A percentile compares a stretch with the other conserved stretches of the same genome.
These are phyloP conservation scores for Pungitius pungitius DNA, from an alignment of 2,113 vertebrate genomes.

Conservation along the genomic window DNA sequence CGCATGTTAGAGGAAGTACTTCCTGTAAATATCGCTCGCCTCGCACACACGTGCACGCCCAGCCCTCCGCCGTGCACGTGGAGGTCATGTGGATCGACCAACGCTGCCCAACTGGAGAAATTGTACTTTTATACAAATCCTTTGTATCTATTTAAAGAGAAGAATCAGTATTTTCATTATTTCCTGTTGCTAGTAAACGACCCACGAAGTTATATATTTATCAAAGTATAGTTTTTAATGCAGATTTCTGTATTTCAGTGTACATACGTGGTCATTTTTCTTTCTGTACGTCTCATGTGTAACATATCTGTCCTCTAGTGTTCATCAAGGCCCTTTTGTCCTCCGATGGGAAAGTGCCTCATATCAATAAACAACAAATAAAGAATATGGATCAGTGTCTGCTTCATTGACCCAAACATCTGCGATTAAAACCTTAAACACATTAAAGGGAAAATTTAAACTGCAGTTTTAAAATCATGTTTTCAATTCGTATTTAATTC, in stretches of 20 bases:
- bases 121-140: conserved; percentile 88
- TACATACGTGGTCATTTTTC: conserved; percentile 73
- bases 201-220: conserved; percentile 86
- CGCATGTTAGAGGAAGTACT: conserved; percentile 27
- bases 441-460: not conserved
- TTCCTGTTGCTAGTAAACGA: conserved; percentile 85
- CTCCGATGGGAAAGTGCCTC: conserved; percentile 84
- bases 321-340: conserved; percentile 54
- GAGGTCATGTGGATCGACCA: conserved; percentile 18
- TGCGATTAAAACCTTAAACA: not conserved
- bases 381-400: conserved; percentile 71
- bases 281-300: conserved; percentile 35
- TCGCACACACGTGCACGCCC: not conserved
- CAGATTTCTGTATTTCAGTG: conserved; percentile 79
- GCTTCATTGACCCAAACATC: conserved; percentile 1
- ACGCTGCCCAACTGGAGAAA: conserved; percentile 75
- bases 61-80: conserved; percentile 2
- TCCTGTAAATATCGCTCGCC: conserved; percentile 47
- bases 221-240: conserved; percentile 86
- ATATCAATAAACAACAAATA: conserved; percentile 87
- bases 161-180: conserved; percentile 89
- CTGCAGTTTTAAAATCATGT: not conserved
- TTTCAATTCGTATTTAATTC: not conserved
- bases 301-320: conserved; percentile 54
- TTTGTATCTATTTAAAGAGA: conserved; percentile 88